Percentiles rank a stretch among this genome's conserved stretches.
Conservation (phyloP, 2,888 invertebrate genomes). For the Amblyteles armatorius region DNA sequence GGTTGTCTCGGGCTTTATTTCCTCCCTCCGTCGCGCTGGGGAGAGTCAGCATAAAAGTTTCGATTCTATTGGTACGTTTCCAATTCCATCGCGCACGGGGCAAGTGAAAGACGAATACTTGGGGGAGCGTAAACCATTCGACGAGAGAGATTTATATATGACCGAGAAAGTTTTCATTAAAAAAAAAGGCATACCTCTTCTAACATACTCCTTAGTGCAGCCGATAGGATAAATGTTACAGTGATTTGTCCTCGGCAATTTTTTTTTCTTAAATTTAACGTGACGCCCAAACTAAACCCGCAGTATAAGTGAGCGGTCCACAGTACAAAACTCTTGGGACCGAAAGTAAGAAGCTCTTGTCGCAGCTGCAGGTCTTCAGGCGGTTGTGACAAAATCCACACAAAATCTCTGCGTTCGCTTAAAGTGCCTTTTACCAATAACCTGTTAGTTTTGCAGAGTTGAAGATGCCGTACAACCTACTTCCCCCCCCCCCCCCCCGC, state of each 20-base stretch:
- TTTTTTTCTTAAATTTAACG: neutral
- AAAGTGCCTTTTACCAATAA: no score
- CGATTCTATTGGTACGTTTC: constrained; percentile 65
- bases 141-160: constrained; percentile 61
- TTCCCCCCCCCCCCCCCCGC: no score
- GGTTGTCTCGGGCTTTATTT: constrained; percentile 56
- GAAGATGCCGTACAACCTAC: no score
- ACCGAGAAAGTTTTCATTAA: constrained; percentile 57
- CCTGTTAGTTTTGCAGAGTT: no score
- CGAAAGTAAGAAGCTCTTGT: no score
- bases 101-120: constrained; percentile 28
- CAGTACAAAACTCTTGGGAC: no score
- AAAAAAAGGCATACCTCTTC: constrained; percentile 31
- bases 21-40: constrained; percentile 22
- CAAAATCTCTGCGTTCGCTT: no score
- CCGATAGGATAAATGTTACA: neutral
- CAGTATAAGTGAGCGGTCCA: no score
- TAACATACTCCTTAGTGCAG: neutral
- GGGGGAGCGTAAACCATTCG: constrained; percentile 53
- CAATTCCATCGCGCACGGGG: constrained; percentile 58
- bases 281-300: no score
- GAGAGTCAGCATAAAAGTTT: constrained; percentile 65
- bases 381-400: no score
- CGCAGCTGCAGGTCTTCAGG: no score
- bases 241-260: neutral